phyloP scores from a whole-genome alignment of 2,113 vertebrate species.

The Nematolebias whitei region DNA sequence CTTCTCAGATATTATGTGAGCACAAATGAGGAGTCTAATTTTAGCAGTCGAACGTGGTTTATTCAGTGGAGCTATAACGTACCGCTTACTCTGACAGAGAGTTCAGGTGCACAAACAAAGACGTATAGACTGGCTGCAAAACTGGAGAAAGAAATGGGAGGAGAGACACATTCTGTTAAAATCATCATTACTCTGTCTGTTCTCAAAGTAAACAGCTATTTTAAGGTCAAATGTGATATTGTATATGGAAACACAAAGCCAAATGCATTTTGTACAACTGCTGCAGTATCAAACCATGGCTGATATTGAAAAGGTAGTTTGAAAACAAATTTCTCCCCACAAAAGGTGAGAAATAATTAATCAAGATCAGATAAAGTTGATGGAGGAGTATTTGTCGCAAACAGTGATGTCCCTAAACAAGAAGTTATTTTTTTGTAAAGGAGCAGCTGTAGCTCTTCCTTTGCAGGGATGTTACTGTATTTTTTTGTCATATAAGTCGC shows the following conservation, averaged over 20 bases:
- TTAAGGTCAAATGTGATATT: not conserved
- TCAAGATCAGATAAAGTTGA: too few relatives aligned
- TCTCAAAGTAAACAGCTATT: not conserved
- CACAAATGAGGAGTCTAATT: not conserved
- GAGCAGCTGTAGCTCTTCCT: too few relatives aligned
- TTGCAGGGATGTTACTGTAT: too few relatives aligned
- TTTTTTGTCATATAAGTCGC: too few relatives aligned
- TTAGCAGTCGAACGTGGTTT: not conserved
- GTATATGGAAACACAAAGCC: not conserved
- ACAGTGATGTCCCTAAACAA: too few relatives aligned
- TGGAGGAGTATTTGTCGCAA: too few relatives aligned
- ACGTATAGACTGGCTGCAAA: too few relatives aligned
- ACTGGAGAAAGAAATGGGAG: not conserved
- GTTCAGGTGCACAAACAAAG: slow-evolving; percentile 1
- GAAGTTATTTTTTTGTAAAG: too few relatives aligned
- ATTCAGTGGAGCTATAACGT: not conserved
- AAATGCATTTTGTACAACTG: not conserved
- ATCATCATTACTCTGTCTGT: not conserved
- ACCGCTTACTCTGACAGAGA: not conserved
- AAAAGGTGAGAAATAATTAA: too few relatives aligned
- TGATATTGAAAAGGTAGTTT: too few relatives aligned
- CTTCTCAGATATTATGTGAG: not conserved
- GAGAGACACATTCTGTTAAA: not conserved
- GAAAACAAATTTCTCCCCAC: too few relatives aligned
- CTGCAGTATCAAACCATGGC: not conserved